Percentiles rank a stretch among this genome's conserved stretches.
phyloP scores from a whole-genome alignment of 2,888 invertebrate species.

The Hesperia comma region DNA sequence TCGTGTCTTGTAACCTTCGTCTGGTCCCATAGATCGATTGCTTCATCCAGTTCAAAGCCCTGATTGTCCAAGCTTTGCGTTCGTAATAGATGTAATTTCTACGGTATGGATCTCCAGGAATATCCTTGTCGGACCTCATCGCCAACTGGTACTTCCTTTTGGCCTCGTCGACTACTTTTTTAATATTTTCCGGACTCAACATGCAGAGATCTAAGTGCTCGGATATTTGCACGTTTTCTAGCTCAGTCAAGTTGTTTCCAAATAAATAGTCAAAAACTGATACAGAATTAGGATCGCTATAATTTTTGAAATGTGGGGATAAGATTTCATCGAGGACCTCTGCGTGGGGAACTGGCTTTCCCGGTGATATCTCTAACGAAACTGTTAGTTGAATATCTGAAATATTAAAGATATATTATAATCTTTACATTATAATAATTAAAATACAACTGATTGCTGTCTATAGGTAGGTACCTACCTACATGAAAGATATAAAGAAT shows the following conservation, averaged over 20 bases:
- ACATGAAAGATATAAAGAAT: too few relatives aligned
- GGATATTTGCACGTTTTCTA: background rate
- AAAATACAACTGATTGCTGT: too few relatives aligned
- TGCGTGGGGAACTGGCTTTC: conserved; percentile 21
- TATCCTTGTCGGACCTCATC: background rate
- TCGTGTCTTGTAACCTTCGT: conserved; percentile 47
- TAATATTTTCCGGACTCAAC: conserved; percentile 43
- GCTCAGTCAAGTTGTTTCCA: conserved; percentile 29
- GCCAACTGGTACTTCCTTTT: conserved; percentile 32
- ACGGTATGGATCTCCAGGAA: background rate
- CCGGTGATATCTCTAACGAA: conserved; percentile 36
- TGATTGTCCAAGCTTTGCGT: too few relatives aligned
- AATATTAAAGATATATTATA: background rate
- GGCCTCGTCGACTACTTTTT: conserved; percentile 41
- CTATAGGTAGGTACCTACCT: too few relatives aligned
- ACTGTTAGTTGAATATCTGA: conserved; percentile 35
- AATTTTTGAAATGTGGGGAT: conserved; percentile 27
- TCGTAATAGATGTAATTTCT: too few relatives aligned
- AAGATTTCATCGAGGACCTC: conserved; percentile 5
- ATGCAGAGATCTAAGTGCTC: conserved; percentile 43
- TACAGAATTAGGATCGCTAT: conserved; percentile 5
- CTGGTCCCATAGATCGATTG: conserved; percentile 53
- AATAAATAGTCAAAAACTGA: conserved; percentile 41
- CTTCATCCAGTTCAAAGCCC: conserved; percentile 48
- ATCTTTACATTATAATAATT: too few relatives aligned